Evolutionary conservation across 2,888 invertebrate species (phyloP).

Genomic region (Oscheius sp.): DNA sequence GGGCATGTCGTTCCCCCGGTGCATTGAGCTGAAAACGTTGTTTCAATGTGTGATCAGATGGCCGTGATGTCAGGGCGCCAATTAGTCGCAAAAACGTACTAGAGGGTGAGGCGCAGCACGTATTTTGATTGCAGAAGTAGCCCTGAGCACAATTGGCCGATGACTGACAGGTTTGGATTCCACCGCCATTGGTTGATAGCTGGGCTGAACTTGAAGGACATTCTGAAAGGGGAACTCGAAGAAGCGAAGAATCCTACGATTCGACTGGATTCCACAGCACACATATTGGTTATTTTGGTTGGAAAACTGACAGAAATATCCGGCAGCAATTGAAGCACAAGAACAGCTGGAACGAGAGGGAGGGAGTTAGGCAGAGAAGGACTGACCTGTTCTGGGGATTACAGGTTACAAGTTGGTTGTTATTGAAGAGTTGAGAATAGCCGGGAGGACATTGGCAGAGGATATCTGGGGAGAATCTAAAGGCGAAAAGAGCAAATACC

Average conservation of each 20-base stretch:
- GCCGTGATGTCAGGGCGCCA: neutral
- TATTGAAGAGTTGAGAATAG: conserved; percentile 29
- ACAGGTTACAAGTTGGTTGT: conserved; percentile 21
- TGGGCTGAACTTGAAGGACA: conserved; percentile 13
- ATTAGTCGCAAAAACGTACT: neutral
- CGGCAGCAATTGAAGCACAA: conserved; percentile 2
- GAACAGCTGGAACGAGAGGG: conserved; percentile 17
- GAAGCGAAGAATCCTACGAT: neutral
- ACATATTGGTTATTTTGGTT: conserved; percentile 13
- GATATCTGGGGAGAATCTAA: neutral
- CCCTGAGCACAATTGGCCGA: neutral
- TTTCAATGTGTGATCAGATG: conserved; percentile 13
- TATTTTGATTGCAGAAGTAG: neutral
- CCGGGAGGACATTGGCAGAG: conserved; percentile 43
- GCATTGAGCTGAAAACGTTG: conserved; percentile 25
- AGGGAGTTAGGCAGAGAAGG: neutral
- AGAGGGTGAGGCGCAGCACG: conserved; percentile 16
- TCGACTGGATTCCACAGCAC: conserved; percentile 8
- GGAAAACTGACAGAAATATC: conserved; percentile 27
- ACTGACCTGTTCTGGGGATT: conserved; percentile 1
- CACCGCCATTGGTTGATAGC: neutral
- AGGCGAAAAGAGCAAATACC: neutral
- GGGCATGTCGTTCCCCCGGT: neutral
- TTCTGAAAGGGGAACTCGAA: conserved; percentile 5
- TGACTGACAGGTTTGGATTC: neutral